Evolutionary conservation across 2,797 vertebrate species (phyloP), one percentile per base, ranked within the genome.

Genomic region (Acanthurus tractus): DNA sequence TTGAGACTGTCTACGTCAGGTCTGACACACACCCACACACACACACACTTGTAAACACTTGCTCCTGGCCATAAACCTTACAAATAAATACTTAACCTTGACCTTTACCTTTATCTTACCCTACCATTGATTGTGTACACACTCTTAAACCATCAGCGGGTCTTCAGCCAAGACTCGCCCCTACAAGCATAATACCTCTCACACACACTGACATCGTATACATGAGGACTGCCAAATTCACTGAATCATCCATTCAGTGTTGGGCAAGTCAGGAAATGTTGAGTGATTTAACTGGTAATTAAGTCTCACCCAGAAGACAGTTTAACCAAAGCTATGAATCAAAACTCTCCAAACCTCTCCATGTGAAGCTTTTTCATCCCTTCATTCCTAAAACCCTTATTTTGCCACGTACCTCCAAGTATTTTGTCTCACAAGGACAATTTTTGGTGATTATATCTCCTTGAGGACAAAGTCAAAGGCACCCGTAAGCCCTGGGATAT

Each of bases 231-330:
- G 82, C 82, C 84, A 83, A 68, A 68, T 81, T 54, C 52, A 38
- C 62, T 79, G 73, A 81, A 79, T 84, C 76, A 81, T 69, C 72
- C 67, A 52, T 36, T 56, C 69, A 70, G 66, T 23, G 9, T 58
- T 59, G 81, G 83, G 83, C 83, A 79, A 90, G 89, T 94, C 89
- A 91, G 92, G 89, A 92, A 92, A 88, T 78, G 86, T 85, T 87
- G 88, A 91, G 79, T 85, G 77, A 76, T 79, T 78, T 81, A 83
- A 87, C 88, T 83, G 91, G 67, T 92, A 90, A 94, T 95, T 93
- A 93, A 81, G 63, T 74, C 75, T 29, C 63, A 74, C 77, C 59
- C 74, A 83, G 70, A 88, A 71, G 72, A 88, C 77, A 70, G 63
- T 81, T 81, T 55, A 89, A 88, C 80, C 79, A 71, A 90, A 84